phyloP scores from a whole-genome alignment of 37 sponge, comb jelly and placozoan species.

The Mnemiopsis leidyi region DNA sequence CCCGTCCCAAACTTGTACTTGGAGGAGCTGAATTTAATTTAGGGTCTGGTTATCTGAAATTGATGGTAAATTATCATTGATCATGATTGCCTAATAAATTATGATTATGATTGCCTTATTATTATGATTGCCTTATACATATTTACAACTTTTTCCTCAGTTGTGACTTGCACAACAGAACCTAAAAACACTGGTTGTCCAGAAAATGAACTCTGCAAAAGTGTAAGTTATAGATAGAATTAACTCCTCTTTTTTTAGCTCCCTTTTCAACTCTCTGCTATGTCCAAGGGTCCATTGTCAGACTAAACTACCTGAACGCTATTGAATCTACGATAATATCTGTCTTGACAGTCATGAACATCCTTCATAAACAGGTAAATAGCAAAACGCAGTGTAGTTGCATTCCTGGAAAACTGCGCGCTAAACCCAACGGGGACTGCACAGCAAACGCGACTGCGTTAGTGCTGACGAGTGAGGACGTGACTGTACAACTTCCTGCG shows the following conservation, averaged over 20 bases:
- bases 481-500: slow-evolving; percentile 12
- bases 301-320: no score
- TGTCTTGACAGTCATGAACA: neutral
- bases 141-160: neutral
- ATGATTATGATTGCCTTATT: no score
- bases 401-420: slow-evolving; percentile 47
- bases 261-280: neutral
- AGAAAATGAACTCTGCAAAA: neutral
- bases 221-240: neutral
- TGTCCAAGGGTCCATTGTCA: no score
- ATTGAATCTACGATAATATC: no score
- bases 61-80: no score
- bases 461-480: slow-evolving; percentile 11
- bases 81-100: no score
- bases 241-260: no score
- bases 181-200: slow-evolving; percentile 18
- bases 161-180: neutral
- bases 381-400: neutral
- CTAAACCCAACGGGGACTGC: neutral
- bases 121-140: neutral
- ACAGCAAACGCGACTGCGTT: slow-evolving; percentile 22
- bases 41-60: no score
- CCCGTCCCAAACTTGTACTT: no score
- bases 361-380: neutral
- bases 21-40: no score